Conservation (phyloP, 2,113 vertebrate genomes). For the Triplophysa siluroides region DNA sequence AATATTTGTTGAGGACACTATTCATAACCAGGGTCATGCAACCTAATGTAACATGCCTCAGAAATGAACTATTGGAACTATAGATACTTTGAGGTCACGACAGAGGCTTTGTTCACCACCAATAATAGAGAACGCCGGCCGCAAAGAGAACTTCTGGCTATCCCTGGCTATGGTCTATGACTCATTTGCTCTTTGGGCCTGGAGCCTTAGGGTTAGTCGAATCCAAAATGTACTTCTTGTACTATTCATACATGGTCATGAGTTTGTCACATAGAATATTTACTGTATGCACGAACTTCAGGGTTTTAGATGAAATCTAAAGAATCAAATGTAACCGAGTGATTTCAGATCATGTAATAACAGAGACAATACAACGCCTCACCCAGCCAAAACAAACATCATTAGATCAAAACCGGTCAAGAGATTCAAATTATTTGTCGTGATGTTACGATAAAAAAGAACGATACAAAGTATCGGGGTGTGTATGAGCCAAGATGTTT, state of each 20-base stretch:
- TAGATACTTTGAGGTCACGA: conserved; percentile 69
- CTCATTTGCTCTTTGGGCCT: background rate
- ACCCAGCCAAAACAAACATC: no score
- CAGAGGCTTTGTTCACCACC: conserved; percentile 52
- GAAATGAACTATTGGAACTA: conserved; percentile 59
- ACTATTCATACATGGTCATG: background rate
- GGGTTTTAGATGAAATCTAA: no score
- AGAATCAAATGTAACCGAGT: no score
- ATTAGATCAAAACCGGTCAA: no score
- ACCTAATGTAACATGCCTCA: conserved; percentile 65
- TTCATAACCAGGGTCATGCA: conserved; percentile 64
- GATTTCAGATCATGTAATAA: background rate
- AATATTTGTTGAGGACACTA: conserved; percentile 51
- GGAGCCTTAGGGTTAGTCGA: background rate
- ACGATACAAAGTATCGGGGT: conserved; percentile 4
- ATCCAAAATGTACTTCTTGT: background rate
- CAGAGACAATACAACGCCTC: no score
- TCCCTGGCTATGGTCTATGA: background rate
- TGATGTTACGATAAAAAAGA: background rate
- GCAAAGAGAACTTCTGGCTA: conserved; percentile 8
- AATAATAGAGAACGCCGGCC: conserved; percentile 60
- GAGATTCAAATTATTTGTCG: background rate
- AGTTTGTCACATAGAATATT: background rate
- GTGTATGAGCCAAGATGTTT: conserved; percentile 20
- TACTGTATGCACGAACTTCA: background rate